These are phyloP conservation scores for Pristionchus entomophagus DNA, from an alignment of 2,888 invertebrate genomes.

Conservation along the genomic window DNA sequence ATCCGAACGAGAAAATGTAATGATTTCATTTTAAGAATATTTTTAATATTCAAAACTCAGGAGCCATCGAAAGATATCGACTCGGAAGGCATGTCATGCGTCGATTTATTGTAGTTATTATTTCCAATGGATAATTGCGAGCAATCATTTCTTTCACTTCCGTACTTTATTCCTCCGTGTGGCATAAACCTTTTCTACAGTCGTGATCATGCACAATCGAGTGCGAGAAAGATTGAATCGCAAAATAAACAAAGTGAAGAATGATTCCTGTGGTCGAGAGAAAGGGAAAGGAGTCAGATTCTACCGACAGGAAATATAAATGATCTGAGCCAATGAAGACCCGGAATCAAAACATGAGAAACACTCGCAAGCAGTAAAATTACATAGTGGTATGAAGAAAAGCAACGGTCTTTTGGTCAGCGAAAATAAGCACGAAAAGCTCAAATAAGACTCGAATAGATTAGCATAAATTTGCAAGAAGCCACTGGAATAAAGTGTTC, in stretches of 20 bases:
- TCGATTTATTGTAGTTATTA: not conserved
- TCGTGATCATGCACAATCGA: not conserved
- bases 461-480: not conserved
- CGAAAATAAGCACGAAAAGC: not conserved
- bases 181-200: not conserved
- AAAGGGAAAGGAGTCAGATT: not conserved
- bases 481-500: too few relatives aligned
- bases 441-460: not conserved
- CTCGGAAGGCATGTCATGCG: constrained; percentile 13
- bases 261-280: not conserved
- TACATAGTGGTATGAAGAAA: not conserved
- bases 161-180: not conserved
- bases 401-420: not conserved
- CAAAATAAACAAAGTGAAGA: not conserved
- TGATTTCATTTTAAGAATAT: not conserved
- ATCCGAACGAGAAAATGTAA: not conserved
- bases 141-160: not conserved
- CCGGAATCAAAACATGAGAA: not conserved
- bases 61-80: constrained; percentile 7
- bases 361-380: constrained; percentile 13
- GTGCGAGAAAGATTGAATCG: not conserved
- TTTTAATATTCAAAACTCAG: not conserved
- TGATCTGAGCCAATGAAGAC: not conserved
- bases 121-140: not conserved
- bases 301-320: not conserved